Evolutionary conservation across 2,113 vertebrate species (phyloP).

Genomic region (Serinus canaria): DNA sequence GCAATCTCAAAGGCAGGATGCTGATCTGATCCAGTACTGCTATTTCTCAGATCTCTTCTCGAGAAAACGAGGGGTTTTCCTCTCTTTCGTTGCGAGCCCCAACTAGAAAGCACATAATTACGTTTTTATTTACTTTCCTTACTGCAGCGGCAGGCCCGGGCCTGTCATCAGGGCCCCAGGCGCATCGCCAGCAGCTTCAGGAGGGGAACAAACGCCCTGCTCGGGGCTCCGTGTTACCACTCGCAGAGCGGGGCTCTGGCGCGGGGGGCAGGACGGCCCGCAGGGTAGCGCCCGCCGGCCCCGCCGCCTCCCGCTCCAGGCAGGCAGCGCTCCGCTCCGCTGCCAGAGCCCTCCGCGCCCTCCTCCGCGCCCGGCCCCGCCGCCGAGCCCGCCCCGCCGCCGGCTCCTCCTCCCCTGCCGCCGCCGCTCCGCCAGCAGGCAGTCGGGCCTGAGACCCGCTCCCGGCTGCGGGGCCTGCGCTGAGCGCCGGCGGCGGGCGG

Average conservation of each 20-base stretch:
- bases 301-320: neutral
- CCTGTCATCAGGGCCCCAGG: neutral
- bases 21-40: neutral
- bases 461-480: constrained; percentile 4
- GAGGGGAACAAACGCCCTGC: neutral
- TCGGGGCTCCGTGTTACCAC: neutral
- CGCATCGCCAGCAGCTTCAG: neutral
- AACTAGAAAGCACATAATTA: neutral
- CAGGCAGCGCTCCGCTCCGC: neutral
- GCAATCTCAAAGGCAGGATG: neutral
- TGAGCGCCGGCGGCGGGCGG: neutral
- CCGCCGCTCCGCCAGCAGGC: constrained; percentile 36
- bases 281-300: neutral
- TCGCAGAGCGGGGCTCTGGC: neutral
- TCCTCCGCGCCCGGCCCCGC: neutral
- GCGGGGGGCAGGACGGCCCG: neutral
- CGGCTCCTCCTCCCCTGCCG: neutral
- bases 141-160: neutral
- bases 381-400: neutral
- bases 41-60: neutral
- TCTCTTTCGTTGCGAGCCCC: neutral
- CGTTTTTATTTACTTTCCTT: neutral
- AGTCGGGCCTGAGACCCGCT: constrained; percentile 47
- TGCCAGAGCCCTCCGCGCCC: constrained; percentile 21
- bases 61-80: neutral